Evolutionary conservation across 2,113 vertebrate genomes (phyloP).

Genomic region (Pachypanchax playfairii): DNA sequence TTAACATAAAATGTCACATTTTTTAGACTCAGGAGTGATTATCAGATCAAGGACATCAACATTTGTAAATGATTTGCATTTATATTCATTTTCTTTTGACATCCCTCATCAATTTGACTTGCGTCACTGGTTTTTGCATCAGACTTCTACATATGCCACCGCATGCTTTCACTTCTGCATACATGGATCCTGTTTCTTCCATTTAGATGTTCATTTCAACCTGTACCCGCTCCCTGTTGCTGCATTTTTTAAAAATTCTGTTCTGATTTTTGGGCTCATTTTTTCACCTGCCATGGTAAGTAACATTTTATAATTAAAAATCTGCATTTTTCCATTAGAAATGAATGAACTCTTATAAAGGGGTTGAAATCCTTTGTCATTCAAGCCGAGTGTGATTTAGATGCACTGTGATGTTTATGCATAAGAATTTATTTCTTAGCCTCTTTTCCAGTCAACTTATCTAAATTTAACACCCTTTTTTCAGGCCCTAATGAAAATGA

Average conservation of each 20-base stretch:
- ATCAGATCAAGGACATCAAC: neutral
- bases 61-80: neutral
- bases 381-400: neutral
- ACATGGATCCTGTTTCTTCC: neutral
- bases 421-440: neutral
- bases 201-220: neutral
- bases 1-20: neutral
- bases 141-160: neutral
- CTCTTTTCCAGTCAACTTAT: constrained; percentile 8
- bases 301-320: neutral
- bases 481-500: constrained; percentile 56
- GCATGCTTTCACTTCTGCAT: constrained; percentile 62
- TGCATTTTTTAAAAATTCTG: neutral
- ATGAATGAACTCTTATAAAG: too few species aligned
- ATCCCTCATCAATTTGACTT: neutral
- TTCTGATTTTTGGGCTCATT: neutral
- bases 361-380: too few species aligned
- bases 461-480: constrained; percentile 6
- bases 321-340: neutral
- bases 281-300: constrained; percentile 38
- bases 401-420: neutral
- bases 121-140: constrained; percentile 27
- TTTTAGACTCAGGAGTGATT: too few species aligned
- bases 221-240: neutral
- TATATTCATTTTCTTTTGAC: neutral